phyloP scores from a whole-genome alignment of 2,113 vertebrate species.

The Irena cyanogastra region DNA sequence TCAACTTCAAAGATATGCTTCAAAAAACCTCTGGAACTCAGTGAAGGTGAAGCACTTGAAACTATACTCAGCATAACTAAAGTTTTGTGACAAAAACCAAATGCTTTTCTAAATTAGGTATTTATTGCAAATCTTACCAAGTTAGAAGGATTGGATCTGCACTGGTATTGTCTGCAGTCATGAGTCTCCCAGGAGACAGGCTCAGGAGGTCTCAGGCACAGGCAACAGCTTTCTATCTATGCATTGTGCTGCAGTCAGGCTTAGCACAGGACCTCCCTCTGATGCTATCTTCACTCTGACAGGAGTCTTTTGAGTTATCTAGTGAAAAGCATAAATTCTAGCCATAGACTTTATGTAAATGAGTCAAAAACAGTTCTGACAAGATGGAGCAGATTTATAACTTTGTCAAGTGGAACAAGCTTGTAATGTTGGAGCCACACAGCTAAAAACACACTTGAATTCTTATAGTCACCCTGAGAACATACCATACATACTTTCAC shows the following conservation, averaged over 20 bases:
- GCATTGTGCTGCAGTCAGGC: neutral
- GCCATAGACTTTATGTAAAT: neutral
- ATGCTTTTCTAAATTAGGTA: neutral
- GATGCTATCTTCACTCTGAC: neutral
- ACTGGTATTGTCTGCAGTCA: neutral
- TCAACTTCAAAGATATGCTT: neutral
- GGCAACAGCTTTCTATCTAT: neutral
- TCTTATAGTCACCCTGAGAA: constrained; percentile 11
- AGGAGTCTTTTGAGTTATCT: neutral
- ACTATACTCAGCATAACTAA: neutral
- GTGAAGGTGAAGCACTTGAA: neutral
- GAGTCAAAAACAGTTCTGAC: neutral
- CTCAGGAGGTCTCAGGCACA: neutral
- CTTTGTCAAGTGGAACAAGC: neutral
- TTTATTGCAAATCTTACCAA: neutral
- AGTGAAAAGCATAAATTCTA: neutral
- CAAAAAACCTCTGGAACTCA: neutral
- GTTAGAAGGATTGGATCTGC: neutral
- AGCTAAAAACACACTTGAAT: constrained; percentile 2
- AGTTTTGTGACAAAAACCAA: neutral
- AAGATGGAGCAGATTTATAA: neutral
- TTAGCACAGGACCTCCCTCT: neutral
- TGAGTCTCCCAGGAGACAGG: neutral
- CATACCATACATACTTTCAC: constrained; percentile 34
- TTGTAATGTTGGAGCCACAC: neutral